These are phyloP conservation scores for Pithys albifrons DNA, from an alignment of 2,113 vertebrate species.

Conservation along the genomic window DNA sequence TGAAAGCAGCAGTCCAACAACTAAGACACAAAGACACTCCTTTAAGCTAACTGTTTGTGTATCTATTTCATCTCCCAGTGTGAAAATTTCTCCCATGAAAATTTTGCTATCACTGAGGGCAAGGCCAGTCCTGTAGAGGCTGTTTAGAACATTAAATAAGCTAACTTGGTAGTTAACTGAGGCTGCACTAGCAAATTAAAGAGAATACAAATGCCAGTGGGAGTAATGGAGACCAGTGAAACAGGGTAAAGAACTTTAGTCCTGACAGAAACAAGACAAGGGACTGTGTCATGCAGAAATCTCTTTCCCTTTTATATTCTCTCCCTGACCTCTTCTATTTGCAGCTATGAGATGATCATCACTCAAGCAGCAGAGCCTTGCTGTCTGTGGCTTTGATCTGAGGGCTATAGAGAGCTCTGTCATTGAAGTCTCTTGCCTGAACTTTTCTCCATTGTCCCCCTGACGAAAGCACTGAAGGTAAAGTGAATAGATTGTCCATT, in stretches of 20 bases:
- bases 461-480: not conserved
- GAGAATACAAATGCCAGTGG: not conserved
- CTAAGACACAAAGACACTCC: not conserved
- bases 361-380: not conserved
- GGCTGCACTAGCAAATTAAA: not conserved
- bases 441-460: not conserved
- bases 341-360: not conserved
- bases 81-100: not conserved
- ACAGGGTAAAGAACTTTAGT: not conserved
- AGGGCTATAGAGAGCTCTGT: not conserved
- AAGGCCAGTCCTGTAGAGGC: not conserved
- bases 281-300: not conserved
- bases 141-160: not conserved
- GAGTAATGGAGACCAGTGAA: not conserved
- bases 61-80: not conserved
- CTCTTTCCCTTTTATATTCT: not conserved
- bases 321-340: not conserved
- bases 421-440: not conserved
- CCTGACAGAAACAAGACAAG: not conserved
- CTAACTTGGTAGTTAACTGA: not conserved
- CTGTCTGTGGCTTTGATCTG: not conserved
- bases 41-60: not conserved
- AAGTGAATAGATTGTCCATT: not conserved
- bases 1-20: not conserved
- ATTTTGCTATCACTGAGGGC: not conserved